A percentile compares a stretch with the other conserved stretches of the same genome.
Evolutionary conservation across 1,140 invertebrate genomes (phyloP).

Genomic region (Lepidurus couesii): DNA sequence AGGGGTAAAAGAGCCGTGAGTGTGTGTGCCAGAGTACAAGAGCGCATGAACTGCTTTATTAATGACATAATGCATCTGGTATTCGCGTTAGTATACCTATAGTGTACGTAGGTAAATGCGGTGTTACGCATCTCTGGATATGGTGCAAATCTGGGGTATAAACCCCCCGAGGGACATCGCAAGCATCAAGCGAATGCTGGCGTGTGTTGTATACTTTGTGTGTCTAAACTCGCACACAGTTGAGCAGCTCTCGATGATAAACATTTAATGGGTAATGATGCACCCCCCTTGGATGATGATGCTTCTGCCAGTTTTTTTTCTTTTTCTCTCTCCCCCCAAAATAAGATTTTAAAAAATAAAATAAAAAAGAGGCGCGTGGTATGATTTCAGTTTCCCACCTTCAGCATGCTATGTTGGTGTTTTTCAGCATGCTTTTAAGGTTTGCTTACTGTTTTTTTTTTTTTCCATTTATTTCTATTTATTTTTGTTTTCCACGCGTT

Average conservation of each 20-base stretch:
- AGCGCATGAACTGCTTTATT: constrained; percentile 18
- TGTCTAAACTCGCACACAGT: background rate
- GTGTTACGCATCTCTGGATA: constrained; percentile 7
- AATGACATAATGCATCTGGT: background rate
- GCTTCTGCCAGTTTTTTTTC: background rate
- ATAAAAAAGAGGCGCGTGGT: background rate
- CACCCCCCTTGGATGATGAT: background rate
- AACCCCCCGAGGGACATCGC: background rate
- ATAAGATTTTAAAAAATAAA: background rate
- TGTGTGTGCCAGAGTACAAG: background rate
- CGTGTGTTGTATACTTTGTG: background rate
- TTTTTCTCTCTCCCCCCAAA: background rate
- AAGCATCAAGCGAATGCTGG: background rate
- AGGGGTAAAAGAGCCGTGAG: too few relatives aligned
- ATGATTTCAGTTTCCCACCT: background rate
- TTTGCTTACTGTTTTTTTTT: background rate
- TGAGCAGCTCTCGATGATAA: constrained; percentile 16
- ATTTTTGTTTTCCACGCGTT: background rate
- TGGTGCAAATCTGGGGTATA: background rate
- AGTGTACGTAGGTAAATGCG: constrained; percentile 7
- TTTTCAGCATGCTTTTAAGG: background rate
- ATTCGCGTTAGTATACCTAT: background rate
- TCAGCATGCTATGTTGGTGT: background rate
- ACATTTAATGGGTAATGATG: constrained; percentile 15
- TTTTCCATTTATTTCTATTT: background rate